A percentile compares a stretch with the other conserved stretches of the same genome.
Evolutionary conservation across 2,888 invertebrate genomes (phyloP).

Genomic region (Diaphora mendica): DNA sequence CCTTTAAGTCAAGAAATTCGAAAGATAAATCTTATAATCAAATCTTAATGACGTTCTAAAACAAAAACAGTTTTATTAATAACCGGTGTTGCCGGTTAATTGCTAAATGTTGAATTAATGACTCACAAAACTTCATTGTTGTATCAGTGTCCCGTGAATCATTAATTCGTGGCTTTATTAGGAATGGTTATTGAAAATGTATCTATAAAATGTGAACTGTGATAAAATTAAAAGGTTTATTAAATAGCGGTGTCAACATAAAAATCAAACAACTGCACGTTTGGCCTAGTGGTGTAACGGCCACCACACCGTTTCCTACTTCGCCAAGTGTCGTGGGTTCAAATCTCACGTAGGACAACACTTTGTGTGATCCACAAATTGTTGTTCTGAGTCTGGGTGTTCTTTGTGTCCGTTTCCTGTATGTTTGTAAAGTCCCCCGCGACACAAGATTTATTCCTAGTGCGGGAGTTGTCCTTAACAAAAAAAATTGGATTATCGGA

Average conservation of each 20-base stretch:
- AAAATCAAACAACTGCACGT: background rate
- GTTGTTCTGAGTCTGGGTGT: too few relatives aligned
- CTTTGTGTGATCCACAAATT: too few relatives aligned
- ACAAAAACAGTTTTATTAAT: constrained; percentile 14
- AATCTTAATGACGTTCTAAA: constrained; percentile 9
- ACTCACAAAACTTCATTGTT: background rate
- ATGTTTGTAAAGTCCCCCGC: too few relatives aligned
- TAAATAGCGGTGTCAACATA: background rate
- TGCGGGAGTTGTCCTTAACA: too few relatives aligned
- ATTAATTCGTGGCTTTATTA: background rate
- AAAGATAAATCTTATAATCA: constrained; percentile 8
- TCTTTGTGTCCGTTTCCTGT: too few relatives aligned
- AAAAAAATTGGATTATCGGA: too few relatives aligned
- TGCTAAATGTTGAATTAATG: background rate
- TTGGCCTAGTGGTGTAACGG: too few relatives aligned
- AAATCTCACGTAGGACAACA: too few relatives aligned
- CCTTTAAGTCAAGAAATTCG: too few relatives aligned
- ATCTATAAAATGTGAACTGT: background rate
- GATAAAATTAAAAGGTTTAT: background rate
- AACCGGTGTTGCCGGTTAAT: constrained; percentile 7
- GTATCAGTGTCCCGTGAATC: constrained; percentile 1
- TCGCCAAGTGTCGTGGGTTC: too few relatives aligned
- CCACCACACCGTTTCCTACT: too few relatives aligned
- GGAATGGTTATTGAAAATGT: background rate
- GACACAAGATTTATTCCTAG: too few relatives aligned